Percentiles rank a stretch among this genome's conserved stretches.
Evolutionary conservation across 2,113 vertebrate species (phyloP).

Genomic region (Myodes glareolus): DNA sequence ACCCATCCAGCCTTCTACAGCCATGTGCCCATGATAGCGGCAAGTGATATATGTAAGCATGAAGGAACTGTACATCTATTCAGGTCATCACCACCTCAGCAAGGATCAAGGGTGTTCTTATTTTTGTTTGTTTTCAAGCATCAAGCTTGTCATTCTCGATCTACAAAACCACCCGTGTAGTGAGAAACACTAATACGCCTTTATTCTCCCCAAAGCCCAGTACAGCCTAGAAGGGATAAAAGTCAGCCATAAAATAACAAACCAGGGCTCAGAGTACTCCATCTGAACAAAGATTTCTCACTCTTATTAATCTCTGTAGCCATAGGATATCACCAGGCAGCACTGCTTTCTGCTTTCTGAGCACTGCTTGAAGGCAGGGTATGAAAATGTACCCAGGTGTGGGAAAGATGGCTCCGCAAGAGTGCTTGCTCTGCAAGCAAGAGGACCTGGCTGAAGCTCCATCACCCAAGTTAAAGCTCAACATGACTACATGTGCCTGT

Average conservation of each 20-base stretch:
- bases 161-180: not conserved
- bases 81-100: not conserved
- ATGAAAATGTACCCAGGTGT: not conserved
- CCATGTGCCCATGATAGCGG: not conserved
- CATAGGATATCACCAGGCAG: not conserved
- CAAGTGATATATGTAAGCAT: not conserved
- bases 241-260: not conserved
- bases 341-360: not conserved
- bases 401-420: not conserved
- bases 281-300: conserved; percentile 8
- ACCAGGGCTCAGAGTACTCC: not conserved
- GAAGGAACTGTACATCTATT: not conserved
- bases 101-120: conserved; percentile 12
- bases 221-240: not conserved
- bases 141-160: conserved; percentile 22
- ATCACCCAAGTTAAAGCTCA: not conserved
- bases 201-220: conserved; percentile 13
- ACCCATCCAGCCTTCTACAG: not conserved
- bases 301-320: not conserved
- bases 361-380: not conserved
- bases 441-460: not conserved
- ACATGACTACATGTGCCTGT: not conserved
- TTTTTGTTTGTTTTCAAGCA: conserved; percentile 44
- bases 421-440: not conserved
- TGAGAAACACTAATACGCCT: not conserved